Evolutionary conservation across 2,888 invertebrate species (phyloP).

Genomic region (Drosophila nigricruria): DNA sequence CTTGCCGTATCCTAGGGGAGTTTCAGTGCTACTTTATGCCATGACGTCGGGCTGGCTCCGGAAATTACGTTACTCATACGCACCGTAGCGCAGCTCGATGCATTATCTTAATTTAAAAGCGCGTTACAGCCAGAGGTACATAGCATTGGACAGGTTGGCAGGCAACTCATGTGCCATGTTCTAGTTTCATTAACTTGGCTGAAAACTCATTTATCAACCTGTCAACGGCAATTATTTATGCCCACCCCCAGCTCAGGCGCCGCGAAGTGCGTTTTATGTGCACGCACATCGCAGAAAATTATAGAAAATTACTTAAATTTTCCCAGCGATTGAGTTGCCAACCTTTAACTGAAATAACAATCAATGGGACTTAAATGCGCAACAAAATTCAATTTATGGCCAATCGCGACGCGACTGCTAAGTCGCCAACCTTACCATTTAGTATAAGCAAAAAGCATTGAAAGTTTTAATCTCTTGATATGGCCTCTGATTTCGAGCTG

Average conservation of each 20-base stretch:
- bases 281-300: constrained; percentile 42
- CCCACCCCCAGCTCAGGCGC: constrained; percentile 7
- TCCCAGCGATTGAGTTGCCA: constrained; percentile 24
- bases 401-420: constrained; percentile 23
- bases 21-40: background rate
- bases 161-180: constrained; percentile 63
- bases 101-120: constrained; percentile 78
- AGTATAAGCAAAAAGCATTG: constrained; percentile 42
- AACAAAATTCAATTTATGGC: constrained; percentile 59
- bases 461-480: constrained; percentile 65
- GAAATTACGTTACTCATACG: constrained; percentile 75
- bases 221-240: constrained; percentile 79
- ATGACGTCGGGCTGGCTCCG: constrained; percentile 17
- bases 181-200: constrained; percentile 77
- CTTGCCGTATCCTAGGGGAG: constrained; percentile 37
- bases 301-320: constrained; percentile 58
- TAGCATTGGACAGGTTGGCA: constrained; percentile 18
- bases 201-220: constrained; percentile 78
- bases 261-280: constrained; percentile 35
- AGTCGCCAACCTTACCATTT: constrained; percentile 26
- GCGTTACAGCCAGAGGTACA: constrained; percentile 31
- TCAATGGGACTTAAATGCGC: constrained; percentile 54
- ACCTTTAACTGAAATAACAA: constrained; percentile 39
- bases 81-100: constrained; percentile 60
- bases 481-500: constrained; percentile 29